These are phyloP conservation scores for Chrysemys picta DNA, from an alignment of 2,113 vertebrate species.

Conservation along the genomic window DNA sequence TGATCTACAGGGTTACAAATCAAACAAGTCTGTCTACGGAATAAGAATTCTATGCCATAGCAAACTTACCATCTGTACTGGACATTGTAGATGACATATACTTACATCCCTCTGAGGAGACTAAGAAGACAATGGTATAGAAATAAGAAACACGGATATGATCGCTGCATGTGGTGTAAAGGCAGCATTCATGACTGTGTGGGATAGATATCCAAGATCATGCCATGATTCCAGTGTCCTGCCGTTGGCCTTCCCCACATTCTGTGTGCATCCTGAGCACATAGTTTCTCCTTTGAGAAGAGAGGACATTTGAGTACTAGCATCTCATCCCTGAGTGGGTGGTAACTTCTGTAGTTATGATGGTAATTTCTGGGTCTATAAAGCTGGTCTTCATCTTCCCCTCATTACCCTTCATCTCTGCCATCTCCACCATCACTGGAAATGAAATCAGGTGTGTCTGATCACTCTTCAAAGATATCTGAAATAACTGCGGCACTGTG, in stretches of 20 bases:
- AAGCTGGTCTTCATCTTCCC: not conserved
- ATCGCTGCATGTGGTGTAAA: not conserved
- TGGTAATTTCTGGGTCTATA: not conserved
- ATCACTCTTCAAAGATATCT: not conserved
- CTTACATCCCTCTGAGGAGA: not conserved
- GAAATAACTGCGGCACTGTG: not conserved
- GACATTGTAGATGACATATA: not conserved
- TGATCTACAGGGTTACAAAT: not conserved
- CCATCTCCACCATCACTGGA: not conserved
- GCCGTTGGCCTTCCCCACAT: not conserved
- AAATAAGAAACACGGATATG: not conserved
- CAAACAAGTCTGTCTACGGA: not conserved
- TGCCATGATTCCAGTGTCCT: not conserved
- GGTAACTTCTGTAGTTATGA: not conserved
- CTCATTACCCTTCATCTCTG: not conserved
- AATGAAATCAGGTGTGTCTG: not conserved
- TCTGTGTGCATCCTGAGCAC: not conserved
- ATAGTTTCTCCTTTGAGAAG: not conserved
- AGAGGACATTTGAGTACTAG: not conserved
- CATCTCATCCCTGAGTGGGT: not conserved
- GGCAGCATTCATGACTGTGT: not conserved
- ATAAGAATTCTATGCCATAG: not conserved
- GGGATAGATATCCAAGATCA: not conserved
- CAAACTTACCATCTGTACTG: not conserved
- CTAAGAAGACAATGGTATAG: not conserved